Percentiles rank a stretch among this genome's conserved stretches.
Evolutionary conservation across 2,888 invertebrate species (phyloP).

Genomic region (Pollenia griseotomentosa): DNA sequence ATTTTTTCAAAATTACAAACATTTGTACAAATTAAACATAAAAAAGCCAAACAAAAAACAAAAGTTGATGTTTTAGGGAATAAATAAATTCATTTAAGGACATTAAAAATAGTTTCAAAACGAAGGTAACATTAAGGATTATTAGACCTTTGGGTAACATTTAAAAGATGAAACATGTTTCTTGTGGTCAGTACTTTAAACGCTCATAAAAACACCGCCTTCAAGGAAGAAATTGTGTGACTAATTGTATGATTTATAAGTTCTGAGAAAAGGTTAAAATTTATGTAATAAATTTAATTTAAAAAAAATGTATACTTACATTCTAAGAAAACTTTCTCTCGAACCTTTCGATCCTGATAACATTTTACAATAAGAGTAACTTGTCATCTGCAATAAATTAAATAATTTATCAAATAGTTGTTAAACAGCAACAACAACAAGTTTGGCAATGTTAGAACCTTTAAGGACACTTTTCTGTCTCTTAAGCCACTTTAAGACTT

Average conservation of each 20-base stretch:
- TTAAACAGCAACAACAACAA: conserved; percentile 8
- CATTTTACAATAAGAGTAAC: conserved; percentile 38
- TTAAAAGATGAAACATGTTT: conserved; percentile 62
- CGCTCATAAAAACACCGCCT: conserved; percentile 6
- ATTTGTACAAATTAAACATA: background rate
- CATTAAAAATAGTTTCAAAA: conserved; percentile 48
- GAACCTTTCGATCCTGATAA: conserved; percentile 51
- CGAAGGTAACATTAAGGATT: conserved; percentile 63
- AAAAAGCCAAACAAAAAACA: conserved; percentile 1
- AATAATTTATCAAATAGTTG: conserved; percentile 68
- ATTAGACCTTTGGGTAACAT: conserved; percentile 72
- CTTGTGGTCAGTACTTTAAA: conserved; percentile 69
- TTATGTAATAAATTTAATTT: conserved; percentile 66
- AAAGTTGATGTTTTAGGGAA: background rate
- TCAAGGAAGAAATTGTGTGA: conserved; percentile 59
- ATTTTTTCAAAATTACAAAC: conserved; percentile 57
- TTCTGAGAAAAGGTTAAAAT: conserved; percentile 49
- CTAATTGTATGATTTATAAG: conserved; percentile 71
- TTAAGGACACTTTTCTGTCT: conserved; percentile 32
- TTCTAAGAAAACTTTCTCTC: conserved; percentile 27
- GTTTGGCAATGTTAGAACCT: conserved; percentile 37
- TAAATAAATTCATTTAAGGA: conserved; percentile 62
- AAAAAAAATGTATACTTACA: conserved; percentile 17
- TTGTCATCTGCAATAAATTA: conserved; percentile 69
- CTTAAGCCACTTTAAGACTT: conserved; percentile 17